Conservation (phyloP, 1,140 invertebrate species). For the Dolichoris vasculosae region DNA sequence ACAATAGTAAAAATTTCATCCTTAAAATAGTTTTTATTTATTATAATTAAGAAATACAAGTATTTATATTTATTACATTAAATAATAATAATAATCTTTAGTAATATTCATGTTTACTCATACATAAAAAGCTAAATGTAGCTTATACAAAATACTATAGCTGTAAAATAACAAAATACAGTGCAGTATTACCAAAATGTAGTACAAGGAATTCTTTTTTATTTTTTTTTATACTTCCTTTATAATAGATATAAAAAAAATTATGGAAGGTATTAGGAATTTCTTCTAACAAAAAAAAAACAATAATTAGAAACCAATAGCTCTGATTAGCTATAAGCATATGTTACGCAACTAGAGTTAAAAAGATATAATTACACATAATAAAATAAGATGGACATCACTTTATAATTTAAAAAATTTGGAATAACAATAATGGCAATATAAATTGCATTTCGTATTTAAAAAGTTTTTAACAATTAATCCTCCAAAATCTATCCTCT, state of each 20-base stretch:
- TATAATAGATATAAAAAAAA: background rate
- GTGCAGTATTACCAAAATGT: conserved; percentile 29
- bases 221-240: background rate
- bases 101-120: background rate
- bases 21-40: background rate
- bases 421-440: background rate
- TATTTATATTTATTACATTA: background rate
- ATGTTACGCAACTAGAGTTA: background rate
- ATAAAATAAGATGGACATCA: background rate
- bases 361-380: background rate
- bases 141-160: background rate
- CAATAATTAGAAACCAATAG: background rate
- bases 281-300: background rate
- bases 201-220: background rate
- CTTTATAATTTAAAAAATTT: background rate
- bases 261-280: background rate
- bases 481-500: conserved; percentile 3
- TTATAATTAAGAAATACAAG: background rate
- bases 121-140: background rate
- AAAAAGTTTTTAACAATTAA: conserved; percentile 23
- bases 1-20: background rate
- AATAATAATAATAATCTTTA: background rate
- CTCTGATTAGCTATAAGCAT: background rate
- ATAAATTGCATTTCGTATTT: background rate
- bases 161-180: background rate